Base-by-base conservation (phyloP, 2,113 vertebrate genomes). In the Microcebus jonahi region DNA sequence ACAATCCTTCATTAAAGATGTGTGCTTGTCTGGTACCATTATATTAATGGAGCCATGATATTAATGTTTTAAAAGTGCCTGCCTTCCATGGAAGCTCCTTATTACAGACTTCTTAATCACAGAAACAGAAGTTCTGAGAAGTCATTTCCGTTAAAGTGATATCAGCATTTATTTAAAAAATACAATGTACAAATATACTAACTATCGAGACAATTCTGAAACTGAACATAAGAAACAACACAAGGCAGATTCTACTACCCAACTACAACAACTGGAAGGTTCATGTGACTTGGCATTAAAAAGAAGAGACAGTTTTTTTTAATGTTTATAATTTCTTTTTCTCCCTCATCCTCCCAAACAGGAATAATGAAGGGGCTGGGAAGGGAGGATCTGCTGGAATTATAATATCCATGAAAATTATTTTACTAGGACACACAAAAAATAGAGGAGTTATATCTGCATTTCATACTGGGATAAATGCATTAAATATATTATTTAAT, bases 1-100 rank as follows among this genome's bases (percentile, higher is more conserved):
- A 55, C 36, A 95, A 42, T 29, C 79, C 2, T 71, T 95, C 89
- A 31, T 81, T 71, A 61, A 94, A 91, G 88, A 57, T 39, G 3
- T 59, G 34, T 36, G 82, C 76, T 95, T 61, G 1, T 27, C 45
- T 83, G 34, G 48, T 90, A 59, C 34, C 10, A 48, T 95, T 81
- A 42, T 75, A 45, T 59, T 39, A 42, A 29, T 2, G 15, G 68
- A 94, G 57, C 31, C 42, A 34, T 31, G 42, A 1, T 53, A 21
- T 63, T 73, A 55, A 57, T 42, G 61, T 57, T 81, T 70, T 71
- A 8, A 12, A 67, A 85, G 48, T 29, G 48, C 20, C 57, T 34
- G n/a, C 20, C 55, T 36, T 73, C 57, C 9, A 3, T 42, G 25
- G 36, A 93, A 79, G 70, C 10, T 27, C 59, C 36, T 27, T 5